Base-by-base conservation (phyloP, 1,140 invertebrate species). In the Argopecten irradians region DNA sequence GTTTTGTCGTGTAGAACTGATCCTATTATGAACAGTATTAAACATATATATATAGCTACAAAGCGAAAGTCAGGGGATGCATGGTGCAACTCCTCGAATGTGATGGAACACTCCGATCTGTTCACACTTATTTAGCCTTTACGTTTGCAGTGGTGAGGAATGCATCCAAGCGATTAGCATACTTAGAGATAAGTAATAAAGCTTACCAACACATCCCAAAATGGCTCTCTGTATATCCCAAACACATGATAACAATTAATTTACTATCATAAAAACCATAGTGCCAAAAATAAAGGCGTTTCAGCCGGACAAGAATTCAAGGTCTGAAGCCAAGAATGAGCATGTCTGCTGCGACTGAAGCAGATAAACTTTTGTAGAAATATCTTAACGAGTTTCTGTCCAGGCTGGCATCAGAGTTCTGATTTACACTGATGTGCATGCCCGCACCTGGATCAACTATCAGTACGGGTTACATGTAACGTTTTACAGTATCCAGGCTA, bases 231-330 rank as follows among this genome's bases (percentile, higher is more conserved):
- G n/a, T 71, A 71, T 71, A 71, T 71, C 55, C 16, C 55, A 71
- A 71, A 28, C 55, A 71, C 55, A 16, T 71, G 55, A 71, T 71
- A 71, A 71, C 55, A 71, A 71, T 71, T 71, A 71, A 71, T 71
- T 71, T 71, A 71, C 55, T 71, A 71, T 71, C 55, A 71, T 71
- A 71, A 71, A 71, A 71, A 71, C 22, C 55, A 1, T n/a, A 22
- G 22, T 2, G 22, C 55, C 55, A n/a, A 71, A 71, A 71, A 71
- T 71, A 71, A 28, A 71, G 13, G 8, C 22, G 55, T 28, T 71
- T 28, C 55, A 16, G 55, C 55, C 5, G 55, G 55, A 71, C 55
- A 71, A 71, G 55, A 71, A 71, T 71, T n/a, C 55, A 71, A 71
- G 55, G 55, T 71, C n/a, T 71, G 55, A 71, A 71, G 55, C 55